Evolutionary conservation across 1,140 invertebrate species (phyloP).

Genomic region (Drosophila truncata): DNA sequence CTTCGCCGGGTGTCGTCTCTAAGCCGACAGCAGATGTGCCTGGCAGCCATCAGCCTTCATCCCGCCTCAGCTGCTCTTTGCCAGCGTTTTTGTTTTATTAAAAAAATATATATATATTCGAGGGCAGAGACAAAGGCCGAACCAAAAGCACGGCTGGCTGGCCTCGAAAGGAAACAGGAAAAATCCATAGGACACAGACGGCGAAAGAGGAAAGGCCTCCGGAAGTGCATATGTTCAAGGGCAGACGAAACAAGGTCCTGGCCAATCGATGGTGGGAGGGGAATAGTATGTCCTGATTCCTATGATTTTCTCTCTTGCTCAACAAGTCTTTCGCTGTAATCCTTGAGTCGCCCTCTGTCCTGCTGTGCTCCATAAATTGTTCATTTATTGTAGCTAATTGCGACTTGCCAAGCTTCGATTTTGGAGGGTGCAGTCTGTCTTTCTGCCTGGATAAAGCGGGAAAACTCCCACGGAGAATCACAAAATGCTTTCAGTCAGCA

Average conservation of each 20-base stretch:
- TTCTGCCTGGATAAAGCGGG: neutral
- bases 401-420: conserved; percentile 59
- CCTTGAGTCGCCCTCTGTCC: neutral
- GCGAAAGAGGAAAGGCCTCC: conserved; percentile 41
- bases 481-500: conserved; percentile 77
- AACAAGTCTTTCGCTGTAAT: conserved; percentile 43
- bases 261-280: conserved; percentile 54
- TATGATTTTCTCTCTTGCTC: conserved; percentile 10
- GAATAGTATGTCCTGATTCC: conserved; percentile 10
- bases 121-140: conserved; percentile 60
- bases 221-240: conserved; percentile 80
- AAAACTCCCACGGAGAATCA: conserved; percentile 78
- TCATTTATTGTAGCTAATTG: conserved; percentile 86
- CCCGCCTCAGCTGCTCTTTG: conserved; percentile 7
- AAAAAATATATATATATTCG: conserved; percentile 56
- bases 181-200: conserved; percentile 14
- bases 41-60: conserved; percentile 65
- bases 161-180: conserved; percentile 39
- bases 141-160: conserved; percentile 40
- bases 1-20: conserved; percentile 35
- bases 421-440: conserved; percentile 24
- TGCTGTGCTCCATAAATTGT: conserved; percentile 69
- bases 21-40: conserved; percentile 83
- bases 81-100: conserved; percentile 73
- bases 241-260: conserved; percentile 56